Percentiles rank a stretch among this genome's conserved stretches.
Evolutionary conservation across 2,113 vertebrate genomes (phyloP).

Genomic region (Sphyrna mokarran): DNA sequence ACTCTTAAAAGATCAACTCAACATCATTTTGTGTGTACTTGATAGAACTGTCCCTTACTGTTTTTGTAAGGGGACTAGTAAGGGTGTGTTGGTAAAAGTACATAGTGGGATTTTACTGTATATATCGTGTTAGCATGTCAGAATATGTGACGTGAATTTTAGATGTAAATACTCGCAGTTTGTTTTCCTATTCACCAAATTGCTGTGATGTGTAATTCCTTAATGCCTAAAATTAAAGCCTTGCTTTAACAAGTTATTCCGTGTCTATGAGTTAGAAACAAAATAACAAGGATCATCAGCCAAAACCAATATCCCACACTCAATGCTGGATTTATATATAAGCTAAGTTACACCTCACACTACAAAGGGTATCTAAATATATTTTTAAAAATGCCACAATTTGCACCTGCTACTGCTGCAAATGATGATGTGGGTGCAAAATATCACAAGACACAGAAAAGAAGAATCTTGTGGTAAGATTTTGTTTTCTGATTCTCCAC

Average conservation of each 20-base stretch:
- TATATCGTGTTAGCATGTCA: conserved; percentile 97
- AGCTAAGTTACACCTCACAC: too few species aligned
- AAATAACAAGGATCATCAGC: not conserved
- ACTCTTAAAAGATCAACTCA: conserved; percentile 39
- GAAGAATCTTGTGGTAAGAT: too few species aligned
- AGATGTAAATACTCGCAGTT: conserved; percentile 77
- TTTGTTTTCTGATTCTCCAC: too few species aligned
- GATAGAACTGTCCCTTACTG: conserved; percentile 46
- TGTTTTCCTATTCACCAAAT: conserved; percentile 71
- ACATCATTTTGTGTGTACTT: conserved; percentile 42
- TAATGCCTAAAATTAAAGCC: conserved; percentile 75
- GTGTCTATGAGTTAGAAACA: not conserved
- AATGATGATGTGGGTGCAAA: too few species aligned
- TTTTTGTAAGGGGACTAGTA: conserved; percentile 39
- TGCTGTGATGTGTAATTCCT: conserved; percentile 93
- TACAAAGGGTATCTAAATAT: too few species aligned
- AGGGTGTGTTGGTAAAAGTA: conserved; percentile 2
- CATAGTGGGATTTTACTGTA: conserved; percentile 82
- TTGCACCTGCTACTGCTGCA: too few species aligned
- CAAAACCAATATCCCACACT: not conserved
- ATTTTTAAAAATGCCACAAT: too few species aligned
- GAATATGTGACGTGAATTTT: conserved; percentile 89
- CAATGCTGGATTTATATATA: too few species aligned
- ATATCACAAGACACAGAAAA: too few species aligned
- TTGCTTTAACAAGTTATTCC: conserved; percentile 60